These are phyloP conservation scores for Ataeniobius toweri DNA, from an alignment of 2,797 vertebrate species.

Conservation along the genomic window DNA sequence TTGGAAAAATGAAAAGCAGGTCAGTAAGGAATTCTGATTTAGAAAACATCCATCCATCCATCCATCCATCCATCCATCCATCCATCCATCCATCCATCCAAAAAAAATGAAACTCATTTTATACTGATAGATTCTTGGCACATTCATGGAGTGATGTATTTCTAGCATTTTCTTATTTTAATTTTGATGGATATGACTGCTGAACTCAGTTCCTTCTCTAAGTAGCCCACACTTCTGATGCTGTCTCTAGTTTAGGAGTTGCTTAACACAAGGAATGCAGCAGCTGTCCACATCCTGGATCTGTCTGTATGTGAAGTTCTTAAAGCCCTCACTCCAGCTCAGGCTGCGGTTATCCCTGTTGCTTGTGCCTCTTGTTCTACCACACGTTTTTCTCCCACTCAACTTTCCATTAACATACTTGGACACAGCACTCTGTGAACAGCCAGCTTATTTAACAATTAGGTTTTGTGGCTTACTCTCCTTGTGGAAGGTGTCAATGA, in stretches of 20 bases:
- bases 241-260: not conserved
- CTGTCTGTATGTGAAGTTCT: not conserved
- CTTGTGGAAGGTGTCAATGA: not conserved
- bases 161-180: not conserved
- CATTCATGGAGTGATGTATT: not conserved
- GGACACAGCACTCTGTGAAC: not conserved
- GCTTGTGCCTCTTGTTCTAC: not conserved
- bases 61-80: too few relatives aligned
- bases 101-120: not conserved
- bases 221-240: not conserved
- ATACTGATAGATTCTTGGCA: not conserved
- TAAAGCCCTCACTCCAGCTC: not conserved
- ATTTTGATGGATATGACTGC: not conserved
- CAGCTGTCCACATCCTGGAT: not conserved
- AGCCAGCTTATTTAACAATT: not conserved
- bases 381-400: not conserved
- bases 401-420: not conserved
- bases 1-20: slow-evolving; percentile 81
- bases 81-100: not conserved
- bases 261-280: not conserved
- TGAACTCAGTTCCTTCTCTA: not conserved
- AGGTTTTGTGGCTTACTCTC: not conserved
- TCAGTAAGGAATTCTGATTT: slow-evolving; percentile 47
- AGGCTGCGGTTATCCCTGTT: not conserved
- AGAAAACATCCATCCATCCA: not conserved